These are phyloP conservation scores for Aphaenogaster ashmeadi DNA, from an alignment of 1,140 invertebrate species.

Conservation along the genomic window DNA sequence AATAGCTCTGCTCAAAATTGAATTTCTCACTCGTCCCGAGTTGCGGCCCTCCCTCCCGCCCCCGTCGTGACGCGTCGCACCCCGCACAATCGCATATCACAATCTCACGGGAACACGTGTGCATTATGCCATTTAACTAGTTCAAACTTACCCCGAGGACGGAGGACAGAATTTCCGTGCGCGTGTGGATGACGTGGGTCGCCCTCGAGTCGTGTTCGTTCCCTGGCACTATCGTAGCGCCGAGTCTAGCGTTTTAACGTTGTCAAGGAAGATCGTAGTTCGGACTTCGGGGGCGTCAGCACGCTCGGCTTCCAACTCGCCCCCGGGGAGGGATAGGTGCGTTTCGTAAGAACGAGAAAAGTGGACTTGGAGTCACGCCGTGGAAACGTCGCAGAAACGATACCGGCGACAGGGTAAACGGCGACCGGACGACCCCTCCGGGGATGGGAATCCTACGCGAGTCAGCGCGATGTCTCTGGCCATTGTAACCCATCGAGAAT, in stretches of 20 bases:
- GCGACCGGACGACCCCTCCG: not conserved
- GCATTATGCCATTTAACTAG: constrained; percentile 17
- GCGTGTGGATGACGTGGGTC: constrained; percentile 80
- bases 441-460: not conserved
- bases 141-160: constrained; percentile 75
- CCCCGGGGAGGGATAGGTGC: constrained; percentile 16
- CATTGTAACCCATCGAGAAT: constrained; percentile 3
- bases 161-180: constrained; percentile 72
- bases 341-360: not conserved
- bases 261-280: constrained; percentile 73
- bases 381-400: not conserved
- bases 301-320: constrained; percentile 64
- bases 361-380: not conserved
- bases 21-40: constrained; percentile 1
- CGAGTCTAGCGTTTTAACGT: constrained; percentile 76
- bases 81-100: not conserved
- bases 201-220: constrained; percentile 72
- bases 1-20: not conserved
- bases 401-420: not conserved
- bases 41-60: not conserved
- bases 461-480: not conserved
- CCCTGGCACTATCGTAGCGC: constrained; percentile 72
- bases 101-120: constrained; percentile 9
- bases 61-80: too few species aligned
- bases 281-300: not conserved